Evolutionary conservation across 1,140 invertebrate genomes (phyloP).

Genomic region (Eupristina koningsbergeri): DNA sequence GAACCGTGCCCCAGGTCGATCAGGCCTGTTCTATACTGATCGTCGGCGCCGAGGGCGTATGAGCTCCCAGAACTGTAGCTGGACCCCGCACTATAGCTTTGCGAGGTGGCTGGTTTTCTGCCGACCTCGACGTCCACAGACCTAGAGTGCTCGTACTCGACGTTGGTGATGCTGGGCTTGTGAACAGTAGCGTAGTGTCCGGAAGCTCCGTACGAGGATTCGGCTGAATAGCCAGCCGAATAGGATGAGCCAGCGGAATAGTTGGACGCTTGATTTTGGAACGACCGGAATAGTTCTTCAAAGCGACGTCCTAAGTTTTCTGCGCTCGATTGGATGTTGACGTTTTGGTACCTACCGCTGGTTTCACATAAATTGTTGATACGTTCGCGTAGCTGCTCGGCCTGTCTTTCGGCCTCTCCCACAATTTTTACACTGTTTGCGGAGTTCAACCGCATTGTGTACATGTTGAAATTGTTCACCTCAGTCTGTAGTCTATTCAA

Average conservation of each 20-base stretch:
- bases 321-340: conserved; percentile 6
- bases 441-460: conserved; percentile 32
- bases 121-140: conserved; percentile 32
- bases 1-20: conserved; percentile 8
- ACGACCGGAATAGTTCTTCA: conserved; percentile 1
- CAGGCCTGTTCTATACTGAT: not conserved
- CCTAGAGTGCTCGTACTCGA: conserved; percentile 35
- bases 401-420: not conserved
- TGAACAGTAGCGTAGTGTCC: not conserved
- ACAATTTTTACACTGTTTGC: conserved; percentile 21
- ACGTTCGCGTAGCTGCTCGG: not conserved
- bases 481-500: conserved; percentile 36
- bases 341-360: conserved; percentile 34
- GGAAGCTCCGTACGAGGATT: not conserved
- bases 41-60: not conserved
- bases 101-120: not conserved
- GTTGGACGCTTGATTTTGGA: conserved; percentile 29
- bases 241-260: not conserved
- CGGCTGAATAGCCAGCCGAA: conserved; percentile 6
- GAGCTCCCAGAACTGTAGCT: not conserved
- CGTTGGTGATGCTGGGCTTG: conserved; percentile 19
- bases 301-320: conserved; percentile 17
- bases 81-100: not conserved
- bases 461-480: conserved; percentile 34
- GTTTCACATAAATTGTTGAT: conserved; percentile 34